Evolutionary conservation across 2,797 vertebrate species (phyloP).

Genomic region (Falco peregrinus): DNA sequence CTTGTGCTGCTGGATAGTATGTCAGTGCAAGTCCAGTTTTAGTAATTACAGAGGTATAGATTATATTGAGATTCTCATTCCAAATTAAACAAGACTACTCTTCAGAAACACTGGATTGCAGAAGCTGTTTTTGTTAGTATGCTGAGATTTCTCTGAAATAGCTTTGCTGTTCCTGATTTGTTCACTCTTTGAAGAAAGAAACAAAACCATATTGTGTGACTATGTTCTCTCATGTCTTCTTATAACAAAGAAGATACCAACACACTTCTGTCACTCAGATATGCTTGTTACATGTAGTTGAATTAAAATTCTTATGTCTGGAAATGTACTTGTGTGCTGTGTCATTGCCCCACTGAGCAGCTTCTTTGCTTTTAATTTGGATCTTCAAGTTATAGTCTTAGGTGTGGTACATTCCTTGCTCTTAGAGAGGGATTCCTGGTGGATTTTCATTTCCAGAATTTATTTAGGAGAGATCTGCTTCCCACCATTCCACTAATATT

Average conservation of each 20-base stretch:
- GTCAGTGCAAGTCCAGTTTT: background rate
- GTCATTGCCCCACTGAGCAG: background rate
- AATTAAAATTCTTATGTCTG: background rate
- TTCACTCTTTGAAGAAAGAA: background rate
- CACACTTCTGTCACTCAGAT: background rate
- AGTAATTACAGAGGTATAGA: background rate
- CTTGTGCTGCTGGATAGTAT: background rate
- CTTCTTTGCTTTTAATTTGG: background rate
- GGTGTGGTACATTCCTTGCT: background rate
- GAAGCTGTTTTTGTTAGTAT: background rate
- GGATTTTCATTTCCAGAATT: background rate
- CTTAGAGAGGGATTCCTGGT: background rate
- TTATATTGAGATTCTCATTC: background rate
- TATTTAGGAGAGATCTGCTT: slow-evolving; percentile 22
- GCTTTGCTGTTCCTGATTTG: background rate
- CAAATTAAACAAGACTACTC: background rate
- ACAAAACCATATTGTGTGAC: background rate
- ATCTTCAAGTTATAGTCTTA: background rate
- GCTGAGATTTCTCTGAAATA: background rate
- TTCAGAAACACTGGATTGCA: background rate
- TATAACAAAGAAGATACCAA: background rate
- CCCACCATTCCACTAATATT: slow-evolving; percentile 35
- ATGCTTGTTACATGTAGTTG: background rate
- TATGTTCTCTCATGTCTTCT: background rate
- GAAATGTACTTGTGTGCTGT: background rate